These are phyloP conservation scores for Musca vetustissima DNA, from an alignment of 1,140 invertebrate genomes.

Conservation along the genomic window DNA sequence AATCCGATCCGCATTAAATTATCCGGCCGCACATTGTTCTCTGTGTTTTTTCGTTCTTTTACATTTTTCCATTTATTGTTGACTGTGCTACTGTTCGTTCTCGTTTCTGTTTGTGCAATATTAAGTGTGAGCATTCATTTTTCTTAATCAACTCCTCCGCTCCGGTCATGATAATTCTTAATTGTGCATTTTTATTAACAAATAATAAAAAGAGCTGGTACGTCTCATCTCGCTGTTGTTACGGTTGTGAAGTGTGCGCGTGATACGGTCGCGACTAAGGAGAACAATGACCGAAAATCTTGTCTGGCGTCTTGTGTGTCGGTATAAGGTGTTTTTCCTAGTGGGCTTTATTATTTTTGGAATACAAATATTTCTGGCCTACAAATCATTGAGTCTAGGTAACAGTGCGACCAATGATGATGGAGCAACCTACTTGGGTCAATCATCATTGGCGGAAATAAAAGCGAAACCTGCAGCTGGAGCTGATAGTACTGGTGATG, in stretches of 20 bases:
- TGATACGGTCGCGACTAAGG: not conserved
- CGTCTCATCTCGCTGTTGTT: too few relatives aligned
- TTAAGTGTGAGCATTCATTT: too few relatives aligned
- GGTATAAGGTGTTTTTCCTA: constrained; percentile 57
- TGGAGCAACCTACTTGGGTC: too few relatives aligned
- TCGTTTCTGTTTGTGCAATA: too few relatives aligned
- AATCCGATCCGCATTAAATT: too few relatives aligned
- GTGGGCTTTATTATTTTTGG: constrained; percentile 55
- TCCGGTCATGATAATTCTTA: constrained; percentile 15
- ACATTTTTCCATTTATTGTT: too few relatives aligned
- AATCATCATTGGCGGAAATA: too few relatives aligned
- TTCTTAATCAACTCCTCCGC: too few relatives aligned
- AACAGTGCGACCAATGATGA: not conserved
- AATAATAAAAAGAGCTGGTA: not conserved
- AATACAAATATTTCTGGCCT: constrained; percentile 59
- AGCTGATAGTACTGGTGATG: constrained; percentile 28
- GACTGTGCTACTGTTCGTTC: too few relatives aligned
- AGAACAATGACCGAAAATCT: constrained; percentile 27
- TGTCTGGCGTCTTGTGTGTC: constrained; percentile 51
- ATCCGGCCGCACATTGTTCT: too few relatives aligned
- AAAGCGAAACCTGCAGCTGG: not conserved
- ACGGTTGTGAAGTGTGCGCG: not conserved
- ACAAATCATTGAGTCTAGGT: constrained; percentile 42
- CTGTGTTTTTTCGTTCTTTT: too few relatives aligned
- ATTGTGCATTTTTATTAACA: constrained; percentile 14